Evolutionary conservation across 2,888 invertebrate genomes (phyloP).

Genomic region (Cephus runcator): DNA sequence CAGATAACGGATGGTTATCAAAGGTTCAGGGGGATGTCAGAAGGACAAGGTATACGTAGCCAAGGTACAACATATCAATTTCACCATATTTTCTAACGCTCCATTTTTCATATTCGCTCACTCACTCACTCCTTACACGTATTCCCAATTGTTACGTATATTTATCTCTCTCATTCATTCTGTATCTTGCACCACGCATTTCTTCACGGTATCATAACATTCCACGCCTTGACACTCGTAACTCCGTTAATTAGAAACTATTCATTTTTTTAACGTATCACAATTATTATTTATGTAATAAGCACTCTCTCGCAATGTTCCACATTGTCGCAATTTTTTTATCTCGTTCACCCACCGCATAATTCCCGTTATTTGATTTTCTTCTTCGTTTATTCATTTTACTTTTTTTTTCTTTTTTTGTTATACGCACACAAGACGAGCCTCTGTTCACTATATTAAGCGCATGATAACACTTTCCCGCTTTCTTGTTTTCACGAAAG

Average conservation of each 20-base stretch:
- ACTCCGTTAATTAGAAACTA: conserved; percentile 5
- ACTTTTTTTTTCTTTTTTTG: not conserved
- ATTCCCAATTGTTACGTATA: not conserved
- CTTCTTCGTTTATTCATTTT: not conserved
- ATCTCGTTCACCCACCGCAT: not conserved
- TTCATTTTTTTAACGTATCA: conserved; percentile 24
- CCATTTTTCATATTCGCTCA: not conserved
- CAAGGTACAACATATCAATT: not conserved
- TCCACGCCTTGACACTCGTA: not conserved
- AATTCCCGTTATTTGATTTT: not conserved
- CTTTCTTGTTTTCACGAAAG: not conserved
- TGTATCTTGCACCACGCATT: not conserved
- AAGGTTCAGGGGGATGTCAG: not conserved
- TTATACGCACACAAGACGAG: not conserved
- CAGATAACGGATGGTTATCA: not conserved
- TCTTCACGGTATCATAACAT: not conserved
- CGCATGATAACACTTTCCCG: not conserved
- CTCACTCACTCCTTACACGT: not conserved
- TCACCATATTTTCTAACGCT: not conserved
- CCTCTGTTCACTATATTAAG: not conserved
- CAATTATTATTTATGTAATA: conserved; percentile 21
- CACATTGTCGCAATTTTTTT: not conserved
- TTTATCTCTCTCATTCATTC: not conserved
- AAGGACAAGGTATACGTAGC: not conserved
- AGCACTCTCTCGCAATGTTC: not conserved